Evolutionary conservation across 2,888 invertebrate genomes (phyloP).

Genomic region (Hypselothyrea guttata): DNA sequence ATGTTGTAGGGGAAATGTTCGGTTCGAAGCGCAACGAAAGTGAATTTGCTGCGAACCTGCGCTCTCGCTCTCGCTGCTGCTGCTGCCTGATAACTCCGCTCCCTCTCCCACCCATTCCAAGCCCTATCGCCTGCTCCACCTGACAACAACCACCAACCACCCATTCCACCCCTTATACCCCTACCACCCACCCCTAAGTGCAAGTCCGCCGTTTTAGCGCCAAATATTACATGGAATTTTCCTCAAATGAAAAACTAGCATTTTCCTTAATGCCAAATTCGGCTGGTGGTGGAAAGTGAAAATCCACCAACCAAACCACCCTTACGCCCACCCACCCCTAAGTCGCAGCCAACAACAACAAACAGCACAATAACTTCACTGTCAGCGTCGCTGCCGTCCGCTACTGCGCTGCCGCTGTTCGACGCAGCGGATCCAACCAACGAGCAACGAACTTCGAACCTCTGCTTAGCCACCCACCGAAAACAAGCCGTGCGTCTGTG

Average conservation of each 20-base stretch:
- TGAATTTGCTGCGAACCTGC: constrained; percentile 52
- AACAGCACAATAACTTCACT: constrained; percentile 34
- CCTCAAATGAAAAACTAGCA: constrained; percentile 73
- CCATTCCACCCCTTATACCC: constrained; percentile 1
- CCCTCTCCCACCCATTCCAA: neutral
- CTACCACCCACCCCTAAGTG: constrained; percentile 10
- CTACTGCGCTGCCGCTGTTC: constrained; percentile 16
- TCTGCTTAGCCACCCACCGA: constrained; percentile 46
- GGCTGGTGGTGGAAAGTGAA: constrained; percentile 73
- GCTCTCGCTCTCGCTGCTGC: neutral
- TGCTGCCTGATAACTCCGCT: constrained; percentile 11
- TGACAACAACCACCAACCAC: constrained; percentile 33
- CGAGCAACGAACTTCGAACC: too few relatives aligned
- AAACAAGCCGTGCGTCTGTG: constrained; percentile 22
- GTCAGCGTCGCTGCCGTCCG: constrained; percentile 26
- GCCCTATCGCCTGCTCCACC: constrained; percentile 18
- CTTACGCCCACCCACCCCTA: constrained; percentile 64
- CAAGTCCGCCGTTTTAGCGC: constrained; percentile 44
- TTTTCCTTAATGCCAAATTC: constrained; percentile 36
- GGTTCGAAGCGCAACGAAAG: constrained; percentile 64
- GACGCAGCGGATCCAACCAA: constrained; percentile 30
- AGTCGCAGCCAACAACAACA: neutral
- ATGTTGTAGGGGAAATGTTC: constrained; percentile 63
- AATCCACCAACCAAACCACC: constrained; percentile 69
- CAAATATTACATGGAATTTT: constrained; percentile 54